A percentile compares a stretch with the other conserved stretches of the same genome.
Evolutionary conservation across 2,888 invertebrate species (phyloP).

Genomic region (Trimorus sp.): DNA sequence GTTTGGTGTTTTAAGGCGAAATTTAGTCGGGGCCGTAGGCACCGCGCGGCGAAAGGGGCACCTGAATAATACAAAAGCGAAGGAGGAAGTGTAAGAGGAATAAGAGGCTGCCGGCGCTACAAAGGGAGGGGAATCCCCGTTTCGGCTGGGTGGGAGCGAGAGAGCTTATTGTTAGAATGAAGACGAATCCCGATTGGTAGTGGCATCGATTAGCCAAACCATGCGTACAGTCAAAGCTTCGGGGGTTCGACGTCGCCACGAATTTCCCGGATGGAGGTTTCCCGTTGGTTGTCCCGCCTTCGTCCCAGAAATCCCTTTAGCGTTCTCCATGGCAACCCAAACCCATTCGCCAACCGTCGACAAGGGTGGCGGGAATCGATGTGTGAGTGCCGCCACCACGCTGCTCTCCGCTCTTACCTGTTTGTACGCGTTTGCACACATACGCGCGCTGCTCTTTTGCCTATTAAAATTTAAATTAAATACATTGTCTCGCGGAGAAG

Average conservation of each 20-base stretch:
- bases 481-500: conserved; percentile 28
- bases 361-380: conserved; percentile 72
- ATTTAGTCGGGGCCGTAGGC: conserved; percentile 22
- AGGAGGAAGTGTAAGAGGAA: conserved; percentile 55
- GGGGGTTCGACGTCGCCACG: conserved; percentile 76
- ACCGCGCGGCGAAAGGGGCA: conserved; percentile 14
- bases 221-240: conserved; percentile 63
- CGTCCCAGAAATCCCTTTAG: conserved; percentile 73
- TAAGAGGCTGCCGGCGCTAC: conserved; percentile 55
- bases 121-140: conserved; percentile 44
- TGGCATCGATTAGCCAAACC: conserved; percentile 78
- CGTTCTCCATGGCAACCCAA: conserved; percentile 80
- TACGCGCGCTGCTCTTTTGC: conserved; percentile 52
- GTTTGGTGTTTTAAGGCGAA: conserved; percentile 55
- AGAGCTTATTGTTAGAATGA: conserved; percentile 66
- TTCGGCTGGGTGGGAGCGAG: conserved; percentile 48
- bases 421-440: conserved; percentile 49
- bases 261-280: conserved; percentile 81
- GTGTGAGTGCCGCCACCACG: conserved; percentile 53
- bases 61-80: conserved; percentile 52
- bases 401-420: conserved; percentile 61
- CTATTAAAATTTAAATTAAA: conserved; percentile 57
- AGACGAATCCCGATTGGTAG: conserved; percentile 79
- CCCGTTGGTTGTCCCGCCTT: conserved; percentile 75
- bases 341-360: conserved; percentile 80